phyloP scores from a whole-genome alignment of 2,113 vertebrate genomes.

The Condylura cristata region DNA sequence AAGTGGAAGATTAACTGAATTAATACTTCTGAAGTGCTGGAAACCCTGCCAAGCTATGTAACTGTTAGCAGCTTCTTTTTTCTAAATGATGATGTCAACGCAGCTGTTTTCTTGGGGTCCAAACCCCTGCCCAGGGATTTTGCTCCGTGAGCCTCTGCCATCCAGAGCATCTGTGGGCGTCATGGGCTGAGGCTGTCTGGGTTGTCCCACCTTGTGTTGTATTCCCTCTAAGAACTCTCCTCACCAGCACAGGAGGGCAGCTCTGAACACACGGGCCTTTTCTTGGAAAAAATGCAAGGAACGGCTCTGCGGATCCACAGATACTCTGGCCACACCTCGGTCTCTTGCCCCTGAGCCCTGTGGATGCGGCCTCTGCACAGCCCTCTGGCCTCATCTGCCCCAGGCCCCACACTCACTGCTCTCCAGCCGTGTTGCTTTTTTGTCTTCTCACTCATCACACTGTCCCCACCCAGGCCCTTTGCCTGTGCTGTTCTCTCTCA shows the following conservation, averaged over 20 bases:
- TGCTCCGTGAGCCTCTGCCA: not conserved
- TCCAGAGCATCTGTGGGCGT: not conserved
- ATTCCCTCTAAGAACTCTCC: accelerated
- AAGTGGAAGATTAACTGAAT: not conserved
- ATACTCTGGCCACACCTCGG: accelerated
- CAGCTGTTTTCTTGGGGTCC: not conserved
- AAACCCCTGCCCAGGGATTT: not conserved
- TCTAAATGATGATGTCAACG: not conserved
- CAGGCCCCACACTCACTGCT: accelerated
- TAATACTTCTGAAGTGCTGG: not conserved
- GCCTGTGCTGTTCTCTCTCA: accelerated
- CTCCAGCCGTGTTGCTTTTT: not conserved
- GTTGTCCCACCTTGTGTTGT: not conserved
- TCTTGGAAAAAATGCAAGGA: not conserved
- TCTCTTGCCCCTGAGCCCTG: not conserved
- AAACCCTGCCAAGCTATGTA: not conserved
- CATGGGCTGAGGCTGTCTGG: not conserved
- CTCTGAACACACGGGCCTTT: not conserved
- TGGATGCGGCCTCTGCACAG: not conserved
- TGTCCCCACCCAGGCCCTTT: not conserved
- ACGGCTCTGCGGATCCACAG: not conserved
- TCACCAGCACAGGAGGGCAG: accelerated
- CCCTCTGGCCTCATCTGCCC: not conserved
- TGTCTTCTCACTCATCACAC: not conserved
- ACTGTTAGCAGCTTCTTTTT: not conserved